phyloP scores from a whole-genome alignment of 1,140 invertebrate genomes.

The Drosophila nasuta region DNA sequence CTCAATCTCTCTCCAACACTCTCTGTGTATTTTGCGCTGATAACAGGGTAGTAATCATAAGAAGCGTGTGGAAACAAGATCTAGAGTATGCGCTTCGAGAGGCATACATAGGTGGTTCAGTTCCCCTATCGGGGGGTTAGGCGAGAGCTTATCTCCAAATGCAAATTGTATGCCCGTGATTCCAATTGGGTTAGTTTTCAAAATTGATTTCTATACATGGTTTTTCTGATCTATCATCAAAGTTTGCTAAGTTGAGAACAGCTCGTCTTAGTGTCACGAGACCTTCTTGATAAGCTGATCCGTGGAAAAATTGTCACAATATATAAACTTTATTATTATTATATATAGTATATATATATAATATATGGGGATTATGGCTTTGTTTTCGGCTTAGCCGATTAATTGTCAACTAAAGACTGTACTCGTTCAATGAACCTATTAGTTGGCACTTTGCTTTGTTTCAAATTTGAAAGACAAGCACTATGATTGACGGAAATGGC shows the following conservation, averaged over 20 bases:
- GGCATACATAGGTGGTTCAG: conserved; percentile 36
- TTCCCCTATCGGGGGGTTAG: conserved; percentile 26
- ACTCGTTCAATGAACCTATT: conserved; percentile 39
- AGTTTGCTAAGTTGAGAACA: conserved; percentile 12
- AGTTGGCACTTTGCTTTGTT: conserved; percentile 9
- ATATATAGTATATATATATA: conserved; percentile 2
- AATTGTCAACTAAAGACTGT: conserved; percentile 13
- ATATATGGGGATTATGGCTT: conserved; percentile 30
- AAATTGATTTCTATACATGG: conserved; percentile 23
- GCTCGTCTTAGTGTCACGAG: conserved; percentile 31
- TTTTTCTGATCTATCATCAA: conserved; percentile 2
- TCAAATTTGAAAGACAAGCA: background rate
- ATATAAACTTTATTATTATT: conserved; percentile 8
- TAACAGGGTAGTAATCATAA: conserved; percentile 50
- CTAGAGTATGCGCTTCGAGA: conserved; percentile 13
- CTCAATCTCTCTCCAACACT: conserved; percentile 2
- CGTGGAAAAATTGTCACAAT: conserved; percentile 22
- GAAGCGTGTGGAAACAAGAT: conserved; percentile 47
- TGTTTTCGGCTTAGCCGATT: conserved; percentile 27
- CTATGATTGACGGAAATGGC: background rate
- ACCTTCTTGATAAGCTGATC: conserved; percentile 35
- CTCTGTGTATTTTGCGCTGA: conserved; percentile 67
- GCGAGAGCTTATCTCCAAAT: conserved; percentile 60
- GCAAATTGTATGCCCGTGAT: conserved; percentile 62
- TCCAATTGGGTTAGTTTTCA: conserved; percentile 62